phyloP scores from a whole-genome alignment of 1,140 invertebrate genomes.

The Mesaphorura yosii region DNA sequence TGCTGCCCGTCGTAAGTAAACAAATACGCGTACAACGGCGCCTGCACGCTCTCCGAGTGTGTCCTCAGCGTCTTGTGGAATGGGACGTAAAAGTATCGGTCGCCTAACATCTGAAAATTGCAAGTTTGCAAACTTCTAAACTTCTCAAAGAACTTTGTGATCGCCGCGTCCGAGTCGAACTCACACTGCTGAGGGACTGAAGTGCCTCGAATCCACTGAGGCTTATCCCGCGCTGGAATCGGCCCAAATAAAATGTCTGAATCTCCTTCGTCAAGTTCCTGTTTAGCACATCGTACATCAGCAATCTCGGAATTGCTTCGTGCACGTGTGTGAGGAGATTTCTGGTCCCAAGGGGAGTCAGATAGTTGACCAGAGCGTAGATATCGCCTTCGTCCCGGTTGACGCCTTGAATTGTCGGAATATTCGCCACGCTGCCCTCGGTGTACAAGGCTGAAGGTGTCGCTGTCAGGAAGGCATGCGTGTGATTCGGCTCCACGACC shows the following conservation, averaged over 20 bases:
- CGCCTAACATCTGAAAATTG: conserved; percentile 5
- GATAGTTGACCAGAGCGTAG: conserved; percentile 2
- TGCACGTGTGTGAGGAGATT: conserved; percentile 1
- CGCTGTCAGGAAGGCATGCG: conserved; percentile 1
- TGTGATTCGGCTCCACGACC: conserved; percentile 3
- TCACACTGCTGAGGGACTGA: neutral
- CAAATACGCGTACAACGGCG: conserved; percentile 3
- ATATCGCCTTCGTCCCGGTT: conserved; percentile 4
- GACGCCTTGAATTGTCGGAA: conserved; percentile 12
- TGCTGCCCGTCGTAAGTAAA: neutral
- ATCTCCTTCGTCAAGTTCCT: neutral
- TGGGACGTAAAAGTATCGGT: conserved; percentile 5
- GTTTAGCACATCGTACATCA: neutral
- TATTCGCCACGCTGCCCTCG: conserved; percentile 4
- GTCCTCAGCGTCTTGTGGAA: conserved; percentile 1
- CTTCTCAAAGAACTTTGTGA: too few relatives aligned
- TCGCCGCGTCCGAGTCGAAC: too few relatives aligned
- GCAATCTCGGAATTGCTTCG: neutral
- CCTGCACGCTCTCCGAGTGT: neutral
- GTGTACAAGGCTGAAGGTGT: conserved; percentile 4
- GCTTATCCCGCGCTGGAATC: neutral
- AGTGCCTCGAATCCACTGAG: conserved; percentile 3
- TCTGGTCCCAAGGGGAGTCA: neutral
- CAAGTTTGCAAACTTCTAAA: too few relatives aligned
- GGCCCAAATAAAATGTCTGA: conserved; percentile 1